phyloP scores from a whole-genome alignment of 2,113 vertebrate species.

The Anolis carolinensis region DNA sequence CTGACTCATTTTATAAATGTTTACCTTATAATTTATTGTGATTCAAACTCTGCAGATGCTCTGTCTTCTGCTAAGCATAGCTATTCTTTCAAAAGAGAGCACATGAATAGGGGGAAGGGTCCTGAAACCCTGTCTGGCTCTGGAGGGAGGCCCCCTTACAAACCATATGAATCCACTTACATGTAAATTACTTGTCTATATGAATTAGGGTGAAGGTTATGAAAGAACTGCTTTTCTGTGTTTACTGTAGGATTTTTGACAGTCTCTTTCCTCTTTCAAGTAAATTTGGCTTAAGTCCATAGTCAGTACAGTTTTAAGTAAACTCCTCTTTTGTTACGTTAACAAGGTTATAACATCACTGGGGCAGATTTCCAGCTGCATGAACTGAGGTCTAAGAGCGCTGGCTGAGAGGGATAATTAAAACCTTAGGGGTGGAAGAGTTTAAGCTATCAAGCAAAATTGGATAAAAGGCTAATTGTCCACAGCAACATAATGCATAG shows the following conservation, averaged over 20 bases:
- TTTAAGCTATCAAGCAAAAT: conserved; percentile 79
- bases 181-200: conserved; percentile 90
- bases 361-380: conserved; percentile 84
- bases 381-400: conserved; percentile 72
- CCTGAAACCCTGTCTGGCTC: conserved; percentile 63
- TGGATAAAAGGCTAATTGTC: conserved; percentile 84
- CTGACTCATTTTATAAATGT: conserved; percentile 74
- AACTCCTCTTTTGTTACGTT: conserved; percentile 89
- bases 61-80: conserved; percentile 68
- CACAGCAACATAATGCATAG: conserved; percentile 74
- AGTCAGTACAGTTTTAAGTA: conserved; percentile 87
- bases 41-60: conserved; percentile 74
- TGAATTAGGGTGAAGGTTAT: conserved; percentile 87
- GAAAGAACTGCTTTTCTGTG: conserved; percentile 85
- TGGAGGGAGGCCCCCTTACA: conserved; percentile 73
- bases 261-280: conserved; percentile 91
- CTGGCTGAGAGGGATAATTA: conserved; percentile 77
- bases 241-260: conserved; percentile 89
- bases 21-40: conserved; percentile 72
- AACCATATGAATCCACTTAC: conserved; percentile 90
- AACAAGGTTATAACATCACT: conserved; percentile 87
- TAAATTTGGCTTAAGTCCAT: conserved; percentile 88
- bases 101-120: conserved; percentile 47
- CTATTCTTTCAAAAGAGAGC: conserved; percentile 46
- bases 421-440: conserved; percentile 75